Evolutionary conservation across 2,797 vertebrate genomes (phyloP), one percentile per base, ranked within the genome.

Genomic region (Arnoldichthys spilopterus): DNA sequence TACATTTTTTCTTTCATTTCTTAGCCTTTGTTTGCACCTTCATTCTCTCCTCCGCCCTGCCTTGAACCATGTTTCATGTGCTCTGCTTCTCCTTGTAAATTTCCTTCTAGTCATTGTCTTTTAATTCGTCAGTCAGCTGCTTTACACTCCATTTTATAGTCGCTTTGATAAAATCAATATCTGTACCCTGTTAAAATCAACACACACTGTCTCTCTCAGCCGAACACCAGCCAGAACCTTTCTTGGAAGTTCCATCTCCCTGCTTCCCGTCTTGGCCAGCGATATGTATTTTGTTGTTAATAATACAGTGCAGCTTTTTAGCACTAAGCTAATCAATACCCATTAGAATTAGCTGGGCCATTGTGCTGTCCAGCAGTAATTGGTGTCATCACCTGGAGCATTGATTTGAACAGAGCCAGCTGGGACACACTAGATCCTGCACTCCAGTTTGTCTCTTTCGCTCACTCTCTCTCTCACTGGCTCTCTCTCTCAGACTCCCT

Each of bases 281-380:
- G 4, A 63, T 80, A 76, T 83, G 26, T 34, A 37, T 51, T 26
- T 70, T 81, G 83, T 89, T 85, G 86, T 92, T 92, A 91, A 91
- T 92, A 79, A 90, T 89, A 86, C 80, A 82, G 11, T 72, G 80
- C 20, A 32, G 40, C 81, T 91, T 93, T 92, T 87, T 77, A 71
- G 54, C 83, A 64, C 79, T 75, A 80, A 62, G 51, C 84, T 87
- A 84, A 93, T 93, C 91, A 89, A 91, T 94, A 92, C 83, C 90
- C 83, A 85, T 91, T 91, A 92, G 89, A 90, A 94, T 93, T 91
- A 92, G 92, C 84, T 69, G 89, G 82, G 82, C 91, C 84, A 90
- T 91, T 88, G 80, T 77, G 85, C 87, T 90, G 90, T 90, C 86
- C 87, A 85, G 79, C 87, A 92, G 90, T 91, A 85, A 92, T 93